These are phyloP conservation scores for Potorous gilbertii DNA, from an alignment of 2,797 vertebrate genomes.

Conservation along the genomic window DNA sequence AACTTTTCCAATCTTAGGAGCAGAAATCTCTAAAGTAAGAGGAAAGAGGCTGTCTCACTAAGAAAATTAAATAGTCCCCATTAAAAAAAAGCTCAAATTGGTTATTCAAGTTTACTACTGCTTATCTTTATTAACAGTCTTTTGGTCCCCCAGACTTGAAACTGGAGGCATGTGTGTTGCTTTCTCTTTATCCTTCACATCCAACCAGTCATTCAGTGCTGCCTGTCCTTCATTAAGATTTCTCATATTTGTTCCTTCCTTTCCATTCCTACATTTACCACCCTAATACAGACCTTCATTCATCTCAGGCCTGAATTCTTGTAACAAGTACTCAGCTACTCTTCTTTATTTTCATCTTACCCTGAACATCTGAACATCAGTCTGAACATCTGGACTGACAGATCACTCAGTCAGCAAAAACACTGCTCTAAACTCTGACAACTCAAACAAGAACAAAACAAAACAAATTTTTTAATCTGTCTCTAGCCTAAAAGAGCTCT, in stretches of 20 bases:
- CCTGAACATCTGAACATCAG: background rate
- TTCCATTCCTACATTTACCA: background rate
- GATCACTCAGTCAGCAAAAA: background rate
- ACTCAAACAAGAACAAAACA: background rate
- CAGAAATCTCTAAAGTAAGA: background rate
- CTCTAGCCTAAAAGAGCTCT: background rate
- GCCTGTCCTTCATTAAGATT: background rate
- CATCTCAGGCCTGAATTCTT: background rate
- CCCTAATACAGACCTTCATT: background rate
- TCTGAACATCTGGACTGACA: background rate
- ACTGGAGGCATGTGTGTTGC: background rate
- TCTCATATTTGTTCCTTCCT: background rate
- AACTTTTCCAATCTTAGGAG: background rate
- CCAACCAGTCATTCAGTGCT: too few species aligned
- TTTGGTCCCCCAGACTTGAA: background rate
- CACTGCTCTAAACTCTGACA: background rate
- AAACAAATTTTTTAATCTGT: background rate
- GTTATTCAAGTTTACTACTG: background rate
- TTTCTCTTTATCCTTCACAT: background rate
- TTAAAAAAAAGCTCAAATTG: background rate
- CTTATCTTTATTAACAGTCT: constrained; percentile 23
- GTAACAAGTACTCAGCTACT: background rate
- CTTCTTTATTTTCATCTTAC: background rate
- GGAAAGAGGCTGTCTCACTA: background rate
- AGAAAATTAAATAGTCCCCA: constrained; percentile 13